Percentiles rank a stretch among this genome's conserved stretches.
These are phyloP conservation scores for Pomatostomus ruficeps DNA, from an alignment of 2,113 vertebrate genomes.

Conservation along the genomic window DNA sequence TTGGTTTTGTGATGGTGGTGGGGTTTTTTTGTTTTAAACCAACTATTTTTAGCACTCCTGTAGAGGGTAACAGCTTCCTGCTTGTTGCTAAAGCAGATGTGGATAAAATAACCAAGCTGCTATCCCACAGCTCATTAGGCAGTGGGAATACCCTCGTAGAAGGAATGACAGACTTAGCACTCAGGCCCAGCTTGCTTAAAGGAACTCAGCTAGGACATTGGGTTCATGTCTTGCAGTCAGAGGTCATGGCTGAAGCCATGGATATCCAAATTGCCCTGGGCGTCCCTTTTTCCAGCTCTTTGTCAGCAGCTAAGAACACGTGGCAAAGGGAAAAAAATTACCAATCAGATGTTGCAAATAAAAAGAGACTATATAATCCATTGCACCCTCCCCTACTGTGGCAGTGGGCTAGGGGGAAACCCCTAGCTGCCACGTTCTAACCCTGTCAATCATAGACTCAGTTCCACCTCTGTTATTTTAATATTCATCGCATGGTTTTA, in stretches of 20 bases:
- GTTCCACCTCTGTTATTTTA: no score
- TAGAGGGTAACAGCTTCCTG: neutral
- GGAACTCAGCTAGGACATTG: neutral
- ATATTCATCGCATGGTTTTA: no score
- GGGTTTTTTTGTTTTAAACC: neutral
- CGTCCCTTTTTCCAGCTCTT: neutral
- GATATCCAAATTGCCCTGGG: neutral
- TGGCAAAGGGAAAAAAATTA: neutral
- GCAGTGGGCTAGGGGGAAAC: no score
- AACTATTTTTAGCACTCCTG: neutral
- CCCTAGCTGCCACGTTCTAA: no score
- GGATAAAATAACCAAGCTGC: neutral
- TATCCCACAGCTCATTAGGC: neutral
- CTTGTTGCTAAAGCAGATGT: neutral
- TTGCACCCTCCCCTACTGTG: no score
- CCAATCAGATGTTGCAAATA: neutral
- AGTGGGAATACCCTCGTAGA: neutral
- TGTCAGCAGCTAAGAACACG: neutral
- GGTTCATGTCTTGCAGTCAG: neutral
- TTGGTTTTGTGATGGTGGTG: neutral
- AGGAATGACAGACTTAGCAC: neutral
- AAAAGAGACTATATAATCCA: neutral
- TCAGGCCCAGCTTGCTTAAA: neutral
- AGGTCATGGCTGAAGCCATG: neutral
- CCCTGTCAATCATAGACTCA: no score